phyloP scores from a whole-genome alignment of 2,888 invertebrate species.

The Pristionchus maxplancki region DNA sequence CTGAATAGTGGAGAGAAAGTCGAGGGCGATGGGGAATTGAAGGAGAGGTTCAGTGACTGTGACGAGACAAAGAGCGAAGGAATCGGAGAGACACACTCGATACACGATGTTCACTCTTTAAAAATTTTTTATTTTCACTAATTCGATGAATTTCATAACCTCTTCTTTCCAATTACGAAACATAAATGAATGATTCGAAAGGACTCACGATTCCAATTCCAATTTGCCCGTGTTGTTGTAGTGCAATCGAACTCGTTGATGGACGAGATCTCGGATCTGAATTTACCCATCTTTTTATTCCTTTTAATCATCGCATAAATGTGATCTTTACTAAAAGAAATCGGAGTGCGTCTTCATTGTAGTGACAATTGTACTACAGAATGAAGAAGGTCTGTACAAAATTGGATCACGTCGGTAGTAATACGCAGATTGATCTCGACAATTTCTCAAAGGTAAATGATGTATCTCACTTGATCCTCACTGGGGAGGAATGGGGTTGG shows the following conservation, averaged over 20 bases:
- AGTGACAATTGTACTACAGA: not conserved
- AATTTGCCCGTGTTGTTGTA: slow-evolving; percentile 47
- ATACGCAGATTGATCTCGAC: not conserved
- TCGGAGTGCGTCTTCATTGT: not conserved
- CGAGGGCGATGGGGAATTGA: slow-evolving; percentile 18
- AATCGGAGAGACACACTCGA: slow-evolving; percentile 32
- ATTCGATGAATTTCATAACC: too few species aligned
- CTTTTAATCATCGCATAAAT: not conserved
- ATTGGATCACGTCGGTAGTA: not conserved
- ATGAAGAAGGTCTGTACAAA: not conserved
- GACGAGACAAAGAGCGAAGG: slow-evolving; percentile 40
- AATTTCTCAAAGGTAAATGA: not conserved
- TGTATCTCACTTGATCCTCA: slow-evolving; percentile 9
- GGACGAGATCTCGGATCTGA: slow-evolving; percentile 29
- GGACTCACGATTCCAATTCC: slow-evolving; percentile 46
- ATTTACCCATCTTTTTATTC: not conserved
- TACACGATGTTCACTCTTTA: not conserved
- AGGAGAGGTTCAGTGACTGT: slow-evolving; percentile 13
- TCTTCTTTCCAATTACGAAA: not conserved
- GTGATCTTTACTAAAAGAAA: not conserved
- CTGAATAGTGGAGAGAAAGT: slow-evolving; percentile 34
- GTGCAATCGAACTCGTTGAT: slow-evolving; percentile 50
- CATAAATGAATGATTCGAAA: not conserved
- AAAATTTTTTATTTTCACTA: not conserved
- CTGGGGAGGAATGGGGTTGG: not conserved